A percentile compares a stretch with the other conserved stretches of the same genome.
Conservation (phyloP, 2,797 vertebrate species). For the Euphonia xanthogaster region DNA sequence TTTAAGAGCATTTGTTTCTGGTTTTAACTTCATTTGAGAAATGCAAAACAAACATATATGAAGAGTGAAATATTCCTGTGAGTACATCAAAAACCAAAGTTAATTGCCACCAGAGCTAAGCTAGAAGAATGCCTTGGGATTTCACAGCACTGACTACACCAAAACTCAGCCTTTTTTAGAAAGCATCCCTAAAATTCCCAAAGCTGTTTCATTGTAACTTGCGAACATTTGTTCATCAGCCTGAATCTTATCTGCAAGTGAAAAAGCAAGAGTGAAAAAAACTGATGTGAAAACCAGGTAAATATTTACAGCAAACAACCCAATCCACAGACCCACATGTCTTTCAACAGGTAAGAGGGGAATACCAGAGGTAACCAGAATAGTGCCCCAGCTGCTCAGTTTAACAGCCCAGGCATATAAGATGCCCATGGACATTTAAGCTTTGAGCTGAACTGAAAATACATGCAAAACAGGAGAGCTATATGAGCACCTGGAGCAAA, state of each 20-base stretch:
- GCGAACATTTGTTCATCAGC: background rate
- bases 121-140: background rate
- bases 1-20: background rate
- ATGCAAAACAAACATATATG: background rate
- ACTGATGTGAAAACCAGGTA: background rate
- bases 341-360: background rate
- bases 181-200: background rate
- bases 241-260: background rate
- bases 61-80: background rate
- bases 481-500: background rate
- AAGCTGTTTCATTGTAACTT: background rate
- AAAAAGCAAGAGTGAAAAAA: slow-evolving; percentile 2
- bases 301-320: background rate
- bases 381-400: background rate
- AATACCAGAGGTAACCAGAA: background rate
- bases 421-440: background rate
- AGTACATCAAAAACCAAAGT: background rate
- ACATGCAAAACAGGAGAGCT: background rate
- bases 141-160: background rate
- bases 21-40: background rate
- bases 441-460: background rate
- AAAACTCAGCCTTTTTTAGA: background rate
- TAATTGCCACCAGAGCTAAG: background rate
- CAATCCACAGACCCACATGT: background rate
- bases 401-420: background rate